Evolutionary conservation across 2,797 vertebrate genomes (phyloP).

Genomic region (Xyrichtys novacula): DNA sequence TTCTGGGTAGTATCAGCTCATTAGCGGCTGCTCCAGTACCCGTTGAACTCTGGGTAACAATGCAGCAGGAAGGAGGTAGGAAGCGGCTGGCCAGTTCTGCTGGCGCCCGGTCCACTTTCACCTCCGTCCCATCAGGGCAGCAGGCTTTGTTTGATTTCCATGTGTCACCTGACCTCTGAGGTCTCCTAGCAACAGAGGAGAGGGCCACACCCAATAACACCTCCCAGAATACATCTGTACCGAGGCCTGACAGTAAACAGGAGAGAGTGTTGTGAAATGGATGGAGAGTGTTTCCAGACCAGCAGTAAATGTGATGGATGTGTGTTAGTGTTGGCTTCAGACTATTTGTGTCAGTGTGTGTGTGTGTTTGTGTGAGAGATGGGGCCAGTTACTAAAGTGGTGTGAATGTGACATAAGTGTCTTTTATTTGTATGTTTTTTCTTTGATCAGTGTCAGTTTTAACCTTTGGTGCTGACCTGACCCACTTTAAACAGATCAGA

Average conservation of each 20-base stretch:
- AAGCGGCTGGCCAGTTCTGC: slow-evolving; percentile 35
- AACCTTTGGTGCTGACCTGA: background rate
- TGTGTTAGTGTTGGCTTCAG: slow-evolving; percentile 27
- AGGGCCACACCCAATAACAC: background rate
- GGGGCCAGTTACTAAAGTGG: background rate
- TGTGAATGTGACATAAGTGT: background rate
- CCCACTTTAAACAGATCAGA: too few relatives aligned
- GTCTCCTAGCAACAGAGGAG: slow-evolving; percentile 11
- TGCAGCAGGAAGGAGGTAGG: slow-evolving; percentile 59
- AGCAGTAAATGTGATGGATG: slow-evolving; percentile 41
- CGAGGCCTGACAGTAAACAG: background rate
- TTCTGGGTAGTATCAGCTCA: background rate
- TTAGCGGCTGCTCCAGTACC: background rate
- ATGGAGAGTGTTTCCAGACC: slow-evolving; percentile 11
- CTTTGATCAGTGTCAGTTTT: background rate
- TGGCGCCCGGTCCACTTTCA: slow-evolving; percentile 23
- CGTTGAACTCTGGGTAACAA: slow-evolving; percentile 47
- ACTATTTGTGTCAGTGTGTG: background rate
- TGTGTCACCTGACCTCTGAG: background rate
- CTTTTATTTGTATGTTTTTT: background rate
- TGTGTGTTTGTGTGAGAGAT: slow-evolving; percentile 2
- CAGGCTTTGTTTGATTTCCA: slow-evolving; percentile 19
- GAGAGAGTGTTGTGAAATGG: background rate
- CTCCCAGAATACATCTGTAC: slow-evolving; percentile 29
- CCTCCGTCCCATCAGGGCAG: slow-evolving; percentile 9